Percentiles rank a stretch among this genome's conserved stretches.
phyloP scores from a whole-genome alignment of 1,140 invertebrate genomes.

The Drosophila watanabei region DNA sequence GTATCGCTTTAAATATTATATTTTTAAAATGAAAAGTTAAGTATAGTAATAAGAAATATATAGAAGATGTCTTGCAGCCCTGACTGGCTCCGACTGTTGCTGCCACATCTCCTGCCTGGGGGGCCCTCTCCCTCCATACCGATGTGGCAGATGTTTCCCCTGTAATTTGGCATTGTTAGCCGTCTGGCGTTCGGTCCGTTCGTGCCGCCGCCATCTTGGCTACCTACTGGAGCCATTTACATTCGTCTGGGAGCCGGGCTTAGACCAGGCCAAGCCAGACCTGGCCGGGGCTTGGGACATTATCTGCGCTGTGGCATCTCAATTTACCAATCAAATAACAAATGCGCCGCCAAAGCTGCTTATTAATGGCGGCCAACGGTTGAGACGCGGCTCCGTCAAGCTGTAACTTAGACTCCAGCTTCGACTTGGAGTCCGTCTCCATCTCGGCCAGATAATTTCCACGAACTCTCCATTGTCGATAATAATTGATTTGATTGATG shows the following conservation, averaged over 20 bases:
- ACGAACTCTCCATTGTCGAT: conserved; percentile 79
- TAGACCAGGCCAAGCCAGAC: not conserved
- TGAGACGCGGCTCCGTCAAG: conserved; percentile 43
- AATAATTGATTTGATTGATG: conserved; percentile 85
- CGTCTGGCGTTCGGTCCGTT: conserved; percentile 42
- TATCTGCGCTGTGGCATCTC: conserved; percentile 68
- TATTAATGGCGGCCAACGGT: conserved; percentile 80
- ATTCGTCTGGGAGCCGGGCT: conserved; percentile 50
- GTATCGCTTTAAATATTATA: not conserved
- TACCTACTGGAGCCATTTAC: conserved; percentile 79
- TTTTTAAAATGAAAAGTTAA: not conserved
- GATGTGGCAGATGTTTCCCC: conserved; percentile 54
- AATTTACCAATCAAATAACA: conserved; percentile 85
- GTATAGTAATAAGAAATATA: not conserved
- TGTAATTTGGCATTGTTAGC: conserved; percentile 58
- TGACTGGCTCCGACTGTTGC: not conserved
- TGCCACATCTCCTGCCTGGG: conserved; percentile 22
- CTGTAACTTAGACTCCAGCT: conserved; percentile 1
- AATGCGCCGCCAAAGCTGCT: conserved; percentile 80
- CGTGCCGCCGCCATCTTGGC: conserved; percentile 72
- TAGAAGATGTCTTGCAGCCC: conserved; percentile 5
- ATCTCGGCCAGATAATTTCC: conserved; percentile 63
- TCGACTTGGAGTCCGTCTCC: conserved; percentile 21
- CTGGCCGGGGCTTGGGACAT: conserved; percentile 37
- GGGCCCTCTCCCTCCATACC: conserved; percentile 3